phyloP scores from a whole-genome alignment of 2,797 vertebrate species.

The Pithecia hirsuta region DNA sequence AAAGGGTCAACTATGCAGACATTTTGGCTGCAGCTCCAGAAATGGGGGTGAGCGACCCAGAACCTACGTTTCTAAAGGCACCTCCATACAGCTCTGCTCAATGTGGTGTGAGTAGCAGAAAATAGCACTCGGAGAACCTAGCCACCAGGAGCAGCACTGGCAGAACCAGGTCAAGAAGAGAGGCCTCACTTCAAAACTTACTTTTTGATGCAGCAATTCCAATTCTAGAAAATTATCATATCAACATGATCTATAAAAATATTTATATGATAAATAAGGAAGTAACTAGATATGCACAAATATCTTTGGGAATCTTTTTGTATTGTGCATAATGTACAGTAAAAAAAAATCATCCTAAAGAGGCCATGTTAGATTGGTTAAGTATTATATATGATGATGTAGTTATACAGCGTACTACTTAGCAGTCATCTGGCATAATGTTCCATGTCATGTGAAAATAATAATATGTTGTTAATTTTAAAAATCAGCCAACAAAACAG shows the following conservation, averaged over 20 bases:
- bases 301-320: conserved; percentile 13
- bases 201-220: not conserved
- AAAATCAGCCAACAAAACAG: not conserved
- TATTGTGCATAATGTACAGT: not conserved
- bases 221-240: not conserved
- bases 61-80: not conserved
- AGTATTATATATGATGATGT: not conserved
- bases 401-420: not conserved
- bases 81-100: not conserved
- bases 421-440: not conserved
- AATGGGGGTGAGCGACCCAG: fast-evolving
- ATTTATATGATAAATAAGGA: not conserved
- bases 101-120: not conserved
- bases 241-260: no score
- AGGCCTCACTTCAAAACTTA: not conserved
- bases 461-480: not conserved
- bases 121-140: not conserved
- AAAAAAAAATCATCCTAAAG: not conserved
- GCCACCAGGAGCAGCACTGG: not conserved
- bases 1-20: not conserved
- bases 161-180: not conserved
- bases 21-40: not conserved
- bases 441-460: not conserved
- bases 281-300: not conserved
- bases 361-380: not conserved